phyloP scores from a whole-genome alignment of 2,113 vertebrate genomes.

The Edolisoma coerulescens region DNA sequence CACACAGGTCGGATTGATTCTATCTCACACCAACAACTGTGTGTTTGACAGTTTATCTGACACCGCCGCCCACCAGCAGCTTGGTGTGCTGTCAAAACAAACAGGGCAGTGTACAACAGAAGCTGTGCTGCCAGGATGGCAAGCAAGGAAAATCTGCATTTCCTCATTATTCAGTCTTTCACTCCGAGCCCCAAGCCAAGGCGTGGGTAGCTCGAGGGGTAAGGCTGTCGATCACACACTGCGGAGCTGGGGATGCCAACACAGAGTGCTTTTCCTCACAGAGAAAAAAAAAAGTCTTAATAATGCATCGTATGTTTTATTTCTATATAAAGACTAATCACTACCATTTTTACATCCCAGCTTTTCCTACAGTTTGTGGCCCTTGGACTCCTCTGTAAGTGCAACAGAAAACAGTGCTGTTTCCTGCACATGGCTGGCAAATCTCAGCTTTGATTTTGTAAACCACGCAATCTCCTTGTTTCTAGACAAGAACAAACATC shows the following conservation, averaged over 20 bases:
- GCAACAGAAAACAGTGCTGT: neutral
- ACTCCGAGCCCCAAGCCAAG: neutral
- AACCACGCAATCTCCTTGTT: neutral
- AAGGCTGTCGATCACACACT: neutral
- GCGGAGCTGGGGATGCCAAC: neutral
- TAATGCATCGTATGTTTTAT: neutral
- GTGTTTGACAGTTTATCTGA: slow-evolving; percentile 26
- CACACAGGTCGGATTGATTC: neutral
- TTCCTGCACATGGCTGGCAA: neutral
- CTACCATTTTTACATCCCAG: neutral
- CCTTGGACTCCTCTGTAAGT: neutral
- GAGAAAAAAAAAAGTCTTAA: neutral
- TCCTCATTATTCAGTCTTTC: neutral
- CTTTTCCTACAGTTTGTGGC: neutral
- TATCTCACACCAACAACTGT: neutral
- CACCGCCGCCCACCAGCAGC: slow-evolving; percentile 2
- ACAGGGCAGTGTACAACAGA: neutral
- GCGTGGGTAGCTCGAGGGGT: neutral
- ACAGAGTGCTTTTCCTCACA: neutral
- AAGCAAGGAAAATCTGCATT: neutral
- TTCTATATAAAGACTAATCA: neutral
- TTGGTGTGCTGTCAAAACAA: slow-evolving; percentile 12
- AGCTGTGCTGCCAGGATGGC: neutral
- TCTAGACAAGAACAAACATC: neutral
- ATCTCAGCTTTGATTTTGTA: neutral